Evolutionary conservation across 2,888 invertebrate species (phyloP), one percentile per base, ranked within the genome.

Genomic region (Drosophila niveifrons): DNA sequence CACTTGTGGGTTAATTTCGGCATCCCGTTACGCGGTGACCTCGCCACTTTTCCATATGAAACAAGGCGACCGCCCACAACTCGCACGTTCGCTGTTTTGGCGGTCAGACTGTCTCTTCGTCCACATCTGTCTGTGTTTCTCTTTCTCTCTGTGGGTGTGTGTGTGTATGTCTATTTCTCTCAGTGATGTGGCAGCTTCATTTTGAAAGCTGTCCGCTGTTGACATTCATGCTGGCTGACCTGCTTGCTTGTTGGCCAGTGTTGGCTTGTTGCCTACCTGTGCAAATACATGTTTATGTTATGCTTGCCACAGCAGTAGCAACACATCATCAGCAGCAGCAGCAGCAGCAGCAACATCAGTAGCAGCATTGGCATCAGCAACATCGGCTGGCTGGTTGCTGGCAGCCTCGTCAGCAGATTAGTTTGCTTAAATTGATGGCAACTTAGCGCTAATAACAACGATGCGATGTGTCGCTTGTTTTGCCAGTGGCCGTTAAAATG

Each of bases 371-470:
- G 11, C 17, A 41, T 17, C 65, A 58, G 34, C 48, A 47, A 17
- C 44, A 57, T 34, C 48, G 62, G 6, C 43, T 23, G 58, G 28
- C 44, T 52, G 56, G 43, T 44, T 48, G 50, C 58, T 23, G 48
- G 62, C 61, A 48, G 43, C 41, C 59, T 57, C 56, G 70, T 66
- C 70, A 55, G 72, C 72, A 87, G 90, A 89, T 89, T 90, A 90
- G 90, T 88, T 90, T 79, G 80, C 90, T 80, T 77, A 89, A 90
- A 90, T 87, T 90, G 79, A 90, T 85, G 83, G 89, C 81, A 89
- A 85, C 85, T 89, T 86, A 79, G 78, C 78, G 75, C 77, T 77
- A 81, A 89, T 89, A 82, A 80, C 78, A 82, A 75, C 62, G 41
- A 50, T 29, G 56, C 86, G 18, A 50, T 68, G 69, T 80, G 79